Base-by-base conservation (phyloP, 2,888 invertebrate species). In the Drosophila neonasuta region DNA sequence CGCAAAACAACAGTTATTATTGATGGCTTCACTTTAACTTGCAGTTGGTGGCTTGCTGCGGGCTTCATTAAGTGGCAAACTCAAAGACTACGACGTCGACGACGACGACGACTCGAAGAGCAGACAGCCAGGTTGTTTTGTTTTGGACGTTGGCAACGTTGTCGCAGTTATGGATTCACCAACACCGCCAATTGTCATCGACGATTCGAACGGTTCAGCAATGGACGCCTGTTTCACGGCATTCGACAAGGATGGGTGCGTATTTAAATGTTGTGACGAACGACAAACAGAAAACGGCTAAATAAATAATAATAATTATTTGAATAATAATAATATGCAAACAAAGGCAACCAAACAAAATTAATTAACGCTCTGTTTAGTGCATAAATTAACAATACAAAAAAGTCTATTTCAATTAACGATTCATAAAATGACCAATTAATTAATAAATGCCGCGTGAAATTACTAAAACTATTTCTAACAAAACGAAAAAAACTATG, bases 191-290 rank as follows among this genome's bases (percentile, higher is more conserved):
- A 90, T 90, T 83, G 90, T 88, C 81, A 81, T 90, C 88, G 92
- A 92, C 88, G 92, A 93, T 90, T 91, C 91, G 84, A 92, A 92
- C 91, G 92, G 92, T 89, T 90, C 91, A 91, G 93, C 93, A 90
- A 97, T 97, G 97, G 97, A 97, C 92, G 96, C 96, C 89, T 97
- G 97, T 92, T 96, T 96, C 91, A 94, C 95, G 87, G 96, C 96
- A 79, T 97, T 97, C 91, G 97, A 97, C 92, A 96, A 96, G 91
- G 96, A 97, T 92, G 94, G 95, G 95, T 96, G 92, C 93, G 94
- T 93, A 58, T 62, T 24, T 6, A 36, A 24, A 20, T 20, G 20
- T 20, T 20, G 20, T 20, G 20, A 20, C 20, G 20, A 20, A 15
- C 44, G 11, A 17, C 9, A 39, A 56, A 57, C n/a, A 32, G 36